Base-by-base conservation (phyloP, 2,888 invertebrate species). In the Argyresthia albistria region DNA sequence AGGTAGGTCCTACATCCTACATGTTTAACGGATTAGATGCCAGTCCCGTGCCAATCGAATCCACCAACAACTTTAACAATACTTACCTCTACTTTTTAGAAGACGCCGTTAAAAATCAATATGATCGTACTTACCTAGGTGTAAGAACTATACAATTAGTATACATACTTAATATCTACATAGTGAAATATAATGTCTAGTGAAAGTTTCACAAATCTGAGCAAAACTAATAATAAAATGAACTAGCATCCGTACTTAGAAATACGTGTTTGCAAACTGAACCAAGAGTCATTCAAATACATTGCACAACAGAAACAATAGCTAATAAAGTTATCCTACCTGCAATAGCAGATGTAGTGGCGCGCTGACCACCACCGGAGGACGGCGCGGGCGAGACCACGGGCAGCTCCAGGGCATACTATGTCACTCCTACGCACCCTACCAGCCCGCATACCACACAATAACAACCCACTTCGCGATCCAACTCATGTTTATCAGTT, bases 321-420 rank as follows among this genome's bases (percentile, higher is more conserved):
- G 45, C 16, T 6, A 43, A 45, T 1, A 15, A 14, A 45, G 16
- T 45, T 45, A 45, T 14, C 82, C 64, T 70, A 87, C 87, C 84
- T 83, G 74, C 52, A 70, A 58, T 53, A 76, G 59, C 56, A 78
- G 63, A 52, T 76, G 74, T 52, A 77, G 65, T 54, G 81, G 76
- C 54, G 72, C 71, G 60, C 75, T 80, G 65, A 79, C 75, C 63
- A 65, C 70, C 43, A 70, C 66, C 58, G 76, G 71, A 53, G 70
- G 70, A 67, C 72, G 79, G 52, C 75, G 78, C 57, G 76, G 76
- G 50, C 76, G 76, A 56, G 86, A 83, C 86, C 87, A 87, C 63
- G 83, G 83, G 58, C 86, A 87, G 57, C 64, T 79, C 84, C 83
- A 84, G 62, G 84, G 80, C 86, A 84, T 84, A 55, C 58, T 65